Evolutionary conservation across 1,140 invertebrate genomes (phyloP), one percentile per base, ranked within the genome.

Genomic region (Calephelis virginiensis): DNA sequence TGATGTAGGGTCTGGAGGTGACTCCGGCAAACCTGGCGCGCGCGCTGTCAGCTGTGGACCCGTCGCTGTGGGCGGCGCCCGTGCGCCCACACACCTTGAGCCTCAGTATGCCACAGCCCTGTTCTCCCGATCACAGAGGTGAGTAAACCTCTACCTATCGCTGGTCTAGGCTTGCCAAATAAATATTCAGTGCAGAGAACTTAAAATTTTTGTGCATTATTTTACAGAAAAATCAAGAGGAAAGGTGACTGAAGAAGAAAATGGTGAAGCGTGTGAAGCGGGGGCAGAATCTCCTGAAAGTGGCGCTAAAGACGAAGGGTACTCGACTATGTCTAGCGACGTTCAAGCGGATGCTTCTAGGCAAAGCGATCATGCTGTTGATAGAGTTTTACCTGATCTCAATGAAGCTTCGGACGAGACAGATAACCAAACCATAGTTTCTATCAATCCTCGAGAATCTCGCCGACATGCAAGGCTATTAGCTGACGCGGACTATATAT

Each of bases 291-390:
- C 94, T 70, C 94, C 94, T 0, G 94, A 95, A 73, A 95, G 93
- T 74, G 95, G 95, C 10, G 96, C 95, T 70, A 93, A 95, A 72
- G 96, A 97, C 88, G 96, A 97, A 86, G 96, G 96, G 1, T 97
- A 97, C 82, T 97, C 96, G 40, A 97, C 96, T 5, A 97, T 97
- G 96, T 97, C 96, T 1, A 96, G 95, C 76, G 96, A 97, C 81
- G 95, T 97, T 4, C 95, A 97, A 81, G 94, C 94, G 1, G 95
- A 96, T 72, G 93, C 93, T 0, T 92, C 92, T 8, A 84, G 93
- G 17, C 92, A 92, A 61, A 92, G 92, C 49, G 92, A 93, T 63
- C 86, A 91, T 67, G 86, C 85, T 0, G 92, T 93, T 0, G 89
- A 92, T 61, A 83, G 94, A 66, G 94, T 93, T 6, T 83, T 95